Percentiles rank a stretch among this genome's conserved stretches.
Conservation (phyloP, 1,140 invertebrate genomes). For the Eumeta japonica region DNA sequence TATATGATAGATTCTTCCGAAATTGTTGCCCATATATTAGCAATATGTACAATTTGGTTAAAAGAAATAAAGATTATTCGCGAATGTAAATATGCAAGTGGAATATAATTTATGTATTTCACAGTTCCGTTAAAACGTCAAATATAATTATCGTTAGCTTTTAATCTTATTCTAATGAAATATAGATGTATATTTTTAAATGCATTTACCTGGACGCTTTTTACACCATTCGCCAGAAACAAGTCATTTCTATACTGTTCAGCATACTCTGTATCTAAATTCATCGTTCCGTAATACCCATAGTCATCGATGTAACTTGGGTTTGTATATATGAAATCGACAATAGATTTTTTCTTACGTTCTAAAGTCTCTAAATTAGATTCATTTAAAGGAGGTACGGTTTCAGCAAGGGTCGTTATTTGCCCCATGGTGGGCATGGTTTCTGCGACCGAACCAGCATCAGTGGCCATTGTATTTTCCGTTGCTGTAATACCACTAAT, state of each 20-base stretch:
- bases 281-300: constrained; percentile 34
- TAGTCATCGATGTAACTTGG: constrained; percentile 38
- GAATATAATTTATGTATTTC: too few relatives aligned
- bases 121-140: too few relatives aligned
- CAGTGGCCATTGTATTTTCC: constrained; percentile 15
- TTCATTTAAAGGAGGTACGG: constrained; percentile 14
- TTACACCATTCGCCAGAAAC: constrained; percentile 46
- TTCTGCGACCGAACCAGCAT: too few relatives aligned
- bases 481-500: constrained; percentile 12
- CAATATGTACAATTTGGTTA: too few relatives aligned
- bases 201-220: constrained; percentile 41
- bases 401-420: constrained; percentile 8
- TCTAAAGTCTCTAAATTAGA: constrained; percentile 35
- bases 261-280: constrained; percentile 23
- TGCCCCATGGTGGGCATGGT: constrained; percentile 7
- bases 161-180: too few relatives aligned
- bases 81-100: too few relatives aligned
- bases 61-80: too few relatives aligned
- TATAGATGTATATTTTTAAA: too few relatives aligned
- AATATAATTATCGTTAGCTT: too few relatives aligned
- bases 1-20: too few relatives aligned
- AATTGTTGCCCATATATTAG: too few relatives aligned
- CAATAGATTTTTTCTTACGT: constrained; percentile 41
- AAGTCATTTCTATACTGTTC: constrained; percentile 22
- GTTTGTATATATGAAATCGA: constrained; percentile 42